phyloP scores from a whole-genome alignment of 2,113 vertebrate genomes.

The Hemicordylus capensis region DNA sequence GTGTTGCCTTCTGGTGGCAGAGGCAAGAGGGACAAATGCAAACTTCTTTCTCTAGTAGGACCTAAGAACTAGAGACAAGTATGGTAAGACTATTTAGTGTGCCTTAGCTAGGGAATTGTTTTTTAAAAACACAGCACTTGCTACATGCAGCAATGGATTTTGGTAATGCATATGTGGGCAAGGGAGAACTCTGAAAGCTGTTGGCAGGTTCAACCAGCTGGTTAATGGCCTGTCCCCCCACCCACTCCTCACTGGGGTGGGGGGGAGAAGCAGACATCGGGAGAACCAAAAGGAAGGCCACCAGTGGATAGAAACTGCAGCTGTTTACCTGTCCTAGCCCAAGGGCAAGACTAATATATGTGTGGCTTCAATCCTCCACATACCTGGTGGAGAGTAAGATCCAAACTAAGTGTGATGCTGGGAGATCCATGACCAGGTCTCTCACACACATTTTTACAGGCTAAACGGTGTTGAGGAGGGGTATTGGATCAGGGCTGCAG shows the following conservation, averaged over 20 bases:
- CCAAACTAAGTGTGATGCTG: neutral
- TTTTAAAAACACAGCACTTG: neutral
- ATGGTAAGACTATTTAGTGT: neutral
- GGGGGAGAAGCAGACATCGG: neutral
- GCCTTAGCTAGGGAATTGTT: neutral
- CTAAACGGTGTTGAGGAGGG: neutral
- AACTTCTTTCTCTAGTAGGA: neutral
- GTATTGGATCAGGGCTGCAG: neutral
- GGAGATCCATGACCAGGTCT: neutral
- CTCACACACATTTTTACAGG: neutral
- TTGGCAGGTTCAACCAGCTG: accelerated
- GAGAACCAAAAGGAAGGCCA: neutral
- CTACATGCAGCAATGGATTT: neutral
- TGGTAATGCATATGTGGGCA: neutral
- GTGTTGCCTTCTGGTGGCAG: conserved; percentile 6
- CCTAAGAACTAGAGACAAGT: neutral
- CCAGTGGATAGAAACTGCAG: neutral
- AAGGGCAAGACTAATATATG: neutral
- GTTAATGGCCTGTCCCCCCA: neutral
- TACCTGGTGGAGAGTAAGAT: no score
- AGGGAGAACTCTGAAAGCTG: conserved; percentile 3
- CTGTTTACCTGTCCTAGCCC: neutral
- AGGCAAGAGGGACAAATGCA: neutral
- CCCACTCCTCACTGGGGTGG: neutral
- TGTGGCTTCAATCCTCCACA: neutral